Conservation (phyloP, 2,888 invertebrate genomes). For the Epiblema foenella region DNA sequence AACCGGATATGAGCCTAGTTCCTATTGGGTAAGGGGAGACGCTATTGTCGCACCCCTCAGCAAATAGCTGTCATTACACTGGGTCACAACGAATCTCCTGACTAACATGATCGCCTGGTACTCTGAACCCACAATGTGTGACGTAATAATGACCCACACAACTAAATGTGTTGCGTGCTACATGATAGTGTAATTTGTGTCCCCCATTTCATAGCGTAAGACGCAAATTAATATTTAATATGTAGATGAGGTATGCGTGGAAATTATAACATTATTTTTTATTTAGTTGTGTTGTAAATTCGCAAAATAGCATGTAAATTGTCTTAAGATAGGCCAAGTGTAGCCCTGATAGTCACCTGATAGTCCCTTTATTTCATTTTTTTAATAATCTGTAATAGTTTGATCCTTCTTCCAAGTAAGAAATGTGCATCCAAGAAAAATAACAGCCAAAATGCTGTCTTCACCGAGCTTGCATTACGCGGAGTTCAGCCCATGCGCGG, state of each 20-base stretch:
- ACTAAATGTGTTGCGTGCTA: no score
- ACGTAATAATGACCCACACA: slow-evolving; percentile 53
- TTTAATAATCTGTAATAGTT: no score
- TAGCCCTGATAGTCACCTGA: no score
- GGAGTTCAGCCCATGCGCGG: slow-evolving; percentile 30
- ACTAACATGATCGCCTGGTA: slow-evolving; percentile 62
- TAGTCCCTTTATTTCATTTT: no score
- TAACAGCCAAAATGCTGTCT: slow-evolving; percentile 13
- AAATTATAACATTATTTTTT: no score
- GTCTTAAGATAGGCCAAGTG: no score
- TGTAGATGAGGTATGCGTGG: no score
- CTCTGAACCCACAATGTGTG: slow-evolving; percentile 53
- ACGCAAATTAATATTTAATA: no score
- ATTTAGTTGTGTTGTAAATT: no score
- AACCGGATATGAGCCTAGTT: slow-evolving; percentile 18
- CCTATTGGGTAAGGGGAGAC: slow-evolving; percentile 25
- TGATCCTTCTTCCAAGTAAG: neutral
- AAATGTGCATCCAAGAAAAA: slow-evolving; percentile 8
- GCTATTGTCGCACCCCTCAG: slow-evolving; percentile 39
- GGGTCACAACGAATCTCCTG: slow-evolving; percentile 49
- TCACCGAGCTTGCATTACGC: slow-evolving; percentile 26
- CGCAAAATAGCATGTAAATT: no score
- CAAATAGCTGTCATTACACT: slow-evolving; percentile 33
- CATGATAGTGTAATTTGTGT: no score
- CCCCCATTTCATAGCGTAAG: no score